Conservation (phyloP, 2,888 invertebrate genomes). For the Drosophila mulleri region DNA sequence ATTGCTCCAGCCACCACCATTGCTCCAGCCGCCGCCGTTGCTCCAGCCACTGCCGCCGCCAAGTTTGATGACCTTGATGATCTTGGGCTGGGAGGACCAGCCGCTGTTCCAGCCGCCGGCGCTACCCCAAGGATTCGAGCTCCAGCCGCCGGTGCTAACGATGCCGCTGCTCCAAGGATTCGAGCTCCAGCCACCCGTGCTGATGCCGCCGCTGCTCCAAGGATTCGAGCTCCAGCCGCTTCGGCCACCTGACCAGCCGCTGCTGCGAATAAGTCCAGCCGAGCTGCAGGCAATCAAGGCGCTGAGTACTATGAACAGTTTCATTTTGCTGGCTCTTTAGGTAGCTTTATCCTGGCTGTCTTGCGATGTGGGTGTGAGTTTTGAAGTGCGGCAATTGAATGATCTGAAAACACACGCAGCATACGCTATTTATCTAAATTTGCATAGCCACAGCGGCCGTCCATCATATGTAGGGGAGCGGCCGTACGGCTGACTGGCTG, state of each 20-base stretch:
- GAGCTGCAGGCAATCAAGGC: conserved; percentile 70
- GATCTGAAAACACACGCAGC: conserved; percentile 58
- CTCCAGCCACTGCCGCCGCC: conserved; percentile 16
- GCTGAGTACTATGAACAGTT: conserved; percentile 71
- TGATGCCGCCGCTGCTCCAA: conserved; percentile 44
- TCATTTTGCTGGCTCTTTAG: conserved; percentile 56
- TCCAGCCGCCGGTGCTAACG: conserved; percentile 27
- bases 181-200: conserved; percentile 56
- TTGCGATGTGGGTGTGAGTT: conserved; percentile 21
- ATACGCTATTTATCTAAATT: conserved; percentile 63
- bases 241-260: conserved; percentile 41
- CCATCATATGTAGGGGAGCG: neutral
- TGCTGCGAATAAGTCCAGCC: conserved; percentile 51
- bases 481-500: neutral
- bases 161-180: conserved; percentile 53
- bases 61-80: conserved; percentile 58
- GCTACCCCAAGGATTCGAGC: conserved; percentile 16
- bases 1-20: conserved; percentile 34
- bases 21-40: conserved; percentile 20
- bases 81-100: conserved; percentile 61
- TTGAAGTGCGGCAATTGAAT: conserved; percentile 65
- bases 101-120: conserved; percentile 55
- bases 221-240: conserved; percentile 50
- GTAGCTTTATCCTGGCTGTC: conserved; percentile 5
- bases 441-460: conserved; percentile 21